Conservation (phyloP, 2,797 vertebrate species). For the Lophius americanus region DNA sequence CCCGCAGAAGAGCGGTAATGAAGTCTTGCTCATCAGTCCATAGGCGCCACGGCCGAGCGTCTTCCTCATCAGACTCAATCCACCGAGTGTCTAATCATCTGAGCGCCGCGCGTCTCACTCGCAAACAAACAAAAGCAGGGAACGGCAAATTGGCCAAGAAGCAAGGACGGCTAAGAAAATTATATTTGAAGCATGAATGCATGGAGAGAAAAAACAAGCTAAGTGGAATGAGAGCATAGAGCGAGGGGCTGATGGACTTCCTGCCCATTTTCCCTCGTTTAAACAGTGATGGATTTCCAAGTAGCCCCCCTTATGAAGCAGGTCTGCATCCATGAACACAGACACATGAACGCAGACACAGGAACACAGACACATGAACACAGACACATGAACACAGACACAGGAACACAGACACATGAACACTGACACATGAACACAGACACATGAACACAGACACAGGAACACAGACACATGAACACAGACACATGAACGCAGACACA, state of each 20-base stretch:
- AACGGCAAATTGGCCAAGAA: conserved; percentile 47
- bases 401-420: too few species aligned
- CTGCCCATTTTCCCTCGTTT: conserved; percentile 30
- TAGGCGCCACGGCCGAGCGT: background rate
- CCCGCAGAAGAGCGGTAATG: too few species aligned
- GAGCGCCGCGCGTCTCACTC: conserved; percentile 34
- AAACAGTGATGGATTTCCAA: conserved; percentile 47
- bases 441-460: too few species aligned
- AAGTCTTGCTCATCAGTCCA: background rate
- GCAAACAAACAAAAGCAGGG: conserved; percentile 8
- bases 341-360: too few species aligned
- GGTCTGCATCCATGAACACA: conserved; percentile 21
- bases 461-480: too few species aligned
- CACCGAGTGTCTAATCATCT: conserved; percentile 30
- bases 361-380: too few species aligned
- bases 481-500: too few species aligned
- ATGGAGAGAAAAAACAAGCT: conserved; percentile 25
- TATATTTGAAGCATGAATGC: conserved; percentile 55
- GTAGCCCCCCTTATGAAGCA: conserved; percentile 61
- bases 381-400: too few species aligned
- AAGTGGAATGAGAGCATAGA: conserved; percentile 37
- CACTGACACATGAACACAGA: too few species aligned
- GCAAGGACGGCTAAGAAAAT: conserved; percentile 46
- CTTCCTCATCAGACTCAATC: conserved; percentile 12
- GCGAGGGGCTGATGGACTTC: conserved; percentile 52